A percentile compares a stretch with the other conserved stretches of the same genome.
Conservation (phyloP, 1,140 invertebrate species). For the Gryon sp. region DNA sequence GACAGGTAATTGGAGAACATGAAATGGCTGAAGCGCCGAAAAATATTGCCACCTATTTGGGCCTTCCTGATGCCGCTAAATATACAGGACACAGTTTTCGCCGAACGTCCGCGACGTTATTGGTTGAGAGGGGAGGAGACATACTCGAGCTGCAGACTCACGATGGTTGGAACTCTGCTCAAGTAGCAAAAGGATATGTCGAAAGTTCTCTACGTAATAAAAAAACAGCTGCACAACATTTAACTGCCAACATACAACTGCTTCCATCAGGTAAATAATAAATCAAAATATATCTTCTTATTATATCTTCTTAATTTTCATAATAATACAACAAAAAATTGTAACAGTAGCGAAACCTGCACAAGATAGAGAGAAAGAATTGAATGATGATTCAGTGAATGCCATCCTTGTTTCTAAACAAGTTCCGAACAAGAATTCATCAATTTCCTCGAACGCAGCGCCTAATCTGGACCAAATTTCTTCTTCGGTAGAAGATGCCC, state of each 20-base stretch:
- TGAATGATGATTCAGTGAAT: too few species aligned
- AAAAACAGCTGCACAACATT: background rate
- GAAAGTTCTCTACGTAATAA: slow-evolving; percentile 9
- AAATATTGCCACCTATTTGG: slow-evolving; percentile 7
- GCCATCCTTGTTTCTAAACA: too few species aligned
- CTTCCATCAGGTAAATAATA: slow-evolving; percentile 13
- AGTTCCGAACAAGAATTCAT: too few species aligned
- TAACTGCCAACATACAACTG: slow-evolving; percentile 2
- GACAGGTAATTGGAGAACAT: slow-evolving; percentile 9
- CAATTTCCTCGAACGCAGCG: too few species aligned
- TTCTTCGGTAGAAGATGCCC: too few species aligned
- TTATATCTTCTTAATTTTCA: too few species aligned
- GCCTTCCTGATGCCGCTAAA: slow-evolving; percentile 1
- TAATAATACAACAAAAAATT: too few species aligned
- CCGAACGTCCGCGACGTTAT: too few species aligned
- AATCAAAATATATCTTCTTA: too few species aligned
- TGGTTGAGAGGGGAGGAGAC: background rate
- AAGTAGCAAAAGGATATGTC: slow-evolving; percentile 14
- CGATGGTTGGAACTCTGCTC: slow-evolving; percentile 7
- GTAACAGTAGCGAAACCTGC: too few species aligned
- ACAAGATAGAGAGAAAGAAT: too few species aligned
- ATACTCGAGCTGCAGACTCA: background rate
- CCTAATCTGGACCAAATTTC: too few species aligned
- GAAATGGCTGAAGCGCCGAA: slow-evolving; percentile 9
- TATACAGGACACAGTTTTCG: slow-evolving; percentile 12